Conservation (phyloP, 1,140 invertebrate species). For the Solenopsis invicta region DNA sequence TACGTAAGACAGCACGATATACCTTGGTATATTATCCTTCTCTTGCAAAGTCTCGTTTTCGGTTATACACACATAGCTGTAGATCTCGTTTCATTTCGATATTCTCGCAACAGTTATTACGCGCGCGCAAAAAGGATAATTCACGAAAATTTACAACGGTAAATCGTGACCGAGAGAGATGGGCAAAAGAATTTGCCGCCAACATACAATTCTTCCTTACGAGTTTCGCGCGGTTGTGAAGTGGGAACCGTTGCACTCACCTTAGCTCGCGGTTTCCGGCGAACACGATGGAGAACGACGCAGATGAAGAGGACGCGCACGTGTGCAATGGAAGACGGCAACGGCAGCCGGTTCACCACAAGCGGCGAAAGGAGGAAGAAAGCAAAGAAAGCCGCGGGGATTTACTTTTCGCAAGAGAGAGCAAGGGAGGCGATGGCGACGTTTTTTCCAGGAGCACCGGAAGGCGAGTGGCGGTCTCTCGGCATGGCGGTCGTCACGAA, state of each 20-base stretch:
- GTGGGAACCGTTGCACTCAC: slow-evolving; percentile 12
- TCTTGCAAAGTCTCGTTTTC: neutral
- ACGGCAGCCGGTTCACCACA: neutral
- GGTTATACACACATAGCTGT: too few species aligned
- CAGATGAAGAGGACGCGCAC: neutral
- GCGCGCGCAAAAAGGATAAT: neutral
- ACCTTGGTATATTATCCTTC: neutral
- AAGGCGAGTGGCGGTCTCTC: slow-evolving; percentile 72
- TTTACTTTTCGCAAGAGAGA: neutral
- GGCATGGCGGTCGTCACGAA: slow-evolving; percentile 41
- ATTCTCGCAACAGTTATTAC: neutral
- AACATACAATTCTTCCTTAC: neutral
- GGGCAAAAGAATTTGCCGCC: neutral
- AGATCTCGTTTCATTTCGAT: neutral
- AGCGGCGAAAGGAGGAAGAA: neutral
- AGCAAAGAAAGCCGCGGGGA: neutral
- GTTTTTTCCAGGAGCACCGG: slow-evolving; percentile 65
- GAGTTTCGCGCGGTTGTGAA: neutral
- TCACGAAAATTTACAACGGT: neutral
- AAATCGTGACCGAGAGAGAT: neutral
- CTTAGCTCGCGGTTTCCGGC: slow-evolving; percentile 14
- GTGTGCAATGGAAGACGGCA: slow-evolving; percentile 24
- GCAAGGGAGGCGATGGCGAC: neutral
- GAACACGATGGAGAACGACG: neutral
- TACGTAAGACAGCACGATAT: neutral